Base-by-base conservation (phyloP, 2,888 invertebrate genomes). In the Cataglyphis rosenhaueri region DNA sequence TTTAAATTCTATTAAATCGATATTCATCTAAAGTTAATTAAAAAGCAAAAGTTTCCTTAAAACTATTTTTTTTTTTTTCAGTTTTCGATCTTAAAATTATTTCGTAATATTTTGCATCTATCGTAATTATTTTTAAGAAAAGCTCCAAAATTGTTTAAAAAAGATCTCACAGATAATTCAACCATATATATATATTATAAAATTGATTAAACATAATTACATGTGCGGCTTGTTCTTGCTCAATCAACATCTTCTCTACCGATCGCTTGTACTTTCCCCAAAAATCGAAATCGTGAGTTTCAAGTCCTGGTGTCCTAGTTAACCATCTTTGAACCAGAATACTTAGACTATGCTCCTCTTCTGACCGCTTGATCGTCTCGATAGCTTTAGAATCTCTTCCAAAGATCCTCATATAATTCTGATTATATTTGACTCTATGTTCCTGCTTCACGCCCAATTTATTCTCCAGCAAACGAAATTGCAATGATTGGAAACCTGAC, bases 401-500 rank as follows among this genome's bases (percentile, higher is more conserved):
- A 90, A 99, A 99, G 0, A 98, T 98, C 21, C 96, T 96, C 84
- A 97, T 96, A 95, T 99, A 99, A 91, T 97, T 97, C 94, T 98
- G 98, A 94, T 99, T 99, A 95, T 99, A 99, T 92, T 98, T 97
- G 0, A 99, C 98, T 1, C 99, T 96, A 87, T 98, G 96, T 78
- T 98, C 98, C 94, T 97, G 96, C 79, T 96, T 96, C 0, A 97
- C 95, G 0, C 97, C 97, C 86, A 97, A 93, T 95, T 99, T 99
- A 94, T 99, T 99, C 95, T 99, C 99, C 81, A 99, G 95, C 29
- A 99, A 95, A 21, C 99, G 96, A 94, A 99, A 99, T 94, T 99
- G 98, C 55, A 99, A 95, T 92, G 99, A 99, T 94, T 99, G 99
- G 94, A 99, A 99, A 0, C 99, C 99, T 0, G 99, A 99, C 0